Conservation (phyloP, 2,888 invertebrate genomes). For the Chironomus tentans region DNA sequence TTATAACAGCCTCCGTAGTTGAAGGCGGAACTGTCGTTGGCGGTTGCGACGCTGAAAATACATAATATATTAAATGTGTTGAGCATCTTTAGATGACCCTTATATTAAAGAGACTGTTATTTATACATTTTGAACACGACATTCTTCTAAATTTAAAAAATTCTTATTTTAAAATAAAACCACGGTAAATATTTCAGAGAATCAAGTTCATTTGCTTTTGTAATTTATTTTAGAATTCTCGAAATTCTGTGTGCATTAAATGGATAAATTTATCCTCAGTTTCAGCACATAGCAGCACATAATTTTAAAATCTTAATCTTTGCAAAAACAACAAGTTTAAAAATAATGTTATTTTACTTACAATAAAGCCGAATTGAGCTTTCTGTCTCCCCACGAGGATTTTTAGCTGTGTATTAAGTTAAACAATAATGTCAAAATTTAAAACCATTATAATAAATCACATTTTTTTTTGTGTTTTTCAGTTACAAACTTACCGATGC, state of each 20-base stretch:
- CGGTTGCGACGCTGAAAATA: slow-evolving; percentile 11
- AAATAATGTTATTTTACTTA: slow-evolving; percentile 46
- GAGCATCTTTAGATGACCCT: too few species aligned
- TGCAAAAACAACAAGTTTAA: too few species aligned
- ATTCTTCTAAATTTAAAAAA: too few species aligned
- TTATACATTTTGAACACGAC: too few species aligned
- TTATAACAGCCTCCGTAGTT: background rate
- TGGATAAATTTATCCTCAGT: background rate
- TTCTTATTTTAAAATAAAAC: too few species aligned
- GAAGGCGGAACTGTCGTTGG: slow-evolving; percentile 18
- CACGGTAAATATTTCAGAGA: too few species aligned
- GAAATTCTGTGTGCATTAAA: background rate
- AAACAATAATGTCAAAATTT: background rate
- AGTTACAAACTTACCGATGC: slow-evolving; percentile 38
- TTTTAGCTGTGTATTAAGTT: slow-evolving; percentile 50
- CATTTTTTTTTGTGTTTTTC: too few species aligned
- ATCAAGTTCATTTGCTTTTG: too few species aligned
- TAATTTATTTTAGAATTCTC: too few species aligned
- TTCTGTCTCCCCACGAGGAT: slow-evolving; percentile 82
- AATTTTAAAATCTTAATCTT: too few species aligned
- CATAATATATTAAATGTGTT: background rate
- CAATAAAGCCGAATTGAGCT: slow-evolving; percentile 81
- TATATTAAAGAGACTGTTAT: too few species aligned
- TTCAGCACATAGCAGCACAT: background rate
- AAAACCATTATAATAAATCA: background rate